Base-by-base conservation (phyloP, 2,113 vertebrate genomes). In the Loxodonta africana region DNA sequence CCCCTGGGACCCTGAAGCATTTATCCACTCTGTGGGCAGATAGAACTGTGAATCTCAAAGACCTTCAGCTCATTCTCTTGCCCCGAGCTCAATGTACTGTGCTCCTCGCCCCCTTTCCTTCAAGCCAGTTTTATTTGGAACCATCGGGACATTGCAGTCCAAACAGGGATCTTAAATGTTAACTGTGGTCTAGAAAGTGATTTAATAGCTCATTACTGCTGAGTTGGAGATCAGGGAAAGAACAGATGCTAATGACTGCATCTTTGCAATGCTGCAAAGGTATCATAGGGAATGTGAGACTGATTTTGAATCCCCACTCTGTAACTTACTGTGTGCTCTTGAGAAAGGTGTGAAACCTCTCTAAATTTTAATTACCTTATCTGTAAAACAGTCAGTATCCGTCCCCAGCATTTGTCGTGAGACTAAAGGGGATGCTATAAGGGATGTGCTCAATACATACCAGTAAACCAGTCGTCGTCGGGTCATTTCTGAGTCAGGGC, bases 361-460 rank as follows among this genome's bases (percentile, higher is more conserved):
- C 12, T 48, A 53, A 8, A 51, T 83, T 91, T 96, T 71, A 84
- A 96, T 93, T 23, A 69, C 17, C 18, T 74, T 62, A 51, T 76
- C 48, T 71, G 77, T 91, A 84, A 95, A 48, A 82, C 6, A 53
- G 4, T 63, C 26, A n/a, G n/a, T 46, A 18, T 62, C 15, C 76
- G 33, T 46, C 41, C 18, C 8, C 4, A 25, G 53, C n/a, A 69
- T 51, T 65, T 63, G 41, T 21, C 77, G 10, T 88, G 60, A 28
- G 65, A 83, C 74, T 12, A 63, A 73, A 91, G 80, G 26, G 14
- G 12, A 83, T 74, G 3, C 9, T n/a, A 3, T 8, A 51, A 71
- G 18, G 6, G 6, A 81, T 33, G 7, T 18, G 9, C 3, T 62
- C 30, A 41, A 25, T 51, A 81, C 18, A 30, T 37, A 41, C 8